Conservation (phyloP, 2,113 vertebrate genomes). For the Thalassoma bifasciatum region DNA sequence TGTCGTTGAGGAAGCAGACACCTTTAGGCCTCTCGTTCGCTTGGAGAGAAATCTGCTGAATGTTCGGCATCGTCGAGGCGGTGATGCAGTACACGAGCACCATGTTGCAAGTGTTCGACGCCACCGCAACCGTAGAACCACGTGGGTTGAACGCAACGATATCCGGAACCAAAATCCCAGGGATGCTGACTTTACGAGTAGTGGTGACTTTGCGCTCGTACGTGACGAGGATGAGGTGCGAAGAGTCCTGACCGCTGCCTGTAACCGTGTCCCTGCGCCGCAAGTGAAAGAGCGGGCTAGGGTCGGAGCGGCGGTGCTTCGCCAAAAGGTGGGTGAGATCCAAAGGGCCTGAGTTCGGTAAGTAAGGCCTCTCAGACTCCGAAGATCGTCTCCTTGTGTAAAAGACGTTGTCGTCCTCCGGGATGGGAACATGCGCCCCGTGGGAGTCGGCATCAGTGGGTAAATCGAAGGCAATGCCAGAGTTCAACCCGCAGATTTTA, state of each 20-base stretch:
- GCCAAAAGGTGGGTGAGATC: conserved; percentile 90
- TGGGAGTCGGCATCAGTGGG: conserved; percentile 71
- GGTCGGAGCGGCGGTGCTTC: conserved; percentile 82
- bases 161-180: conserved; percentile 95
- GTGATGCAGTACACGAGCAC: conserved; percentile 91
- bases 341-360: conserved; percentile 81
- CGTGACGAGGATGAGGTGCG: conserved; percentile 91
- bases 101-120: conserved; percentile 90
- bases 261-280: conserved; percentile 87
- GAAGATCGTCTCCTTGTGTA: conserved; percentile 78
- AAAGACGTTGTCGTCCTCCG: conserved; percentile 72
- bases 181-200: conserved; percentile 90
- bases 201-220: conserved; percentile 90
- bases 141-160: conserved; percentile 89
- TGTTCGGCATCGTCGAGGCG: conserved; percentile 87
- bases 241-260: conserved; percentile 91
- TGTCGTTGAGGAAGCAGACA: conserved; percentile 90
- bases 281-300: conserved; percentile 87
- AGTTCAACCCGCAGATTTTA: conserved; percentile 91
- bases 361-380: conserved; percentile 80
- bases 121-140: conserved; percentile 88
- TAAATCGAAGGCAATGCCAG: conserved; percentile 85
- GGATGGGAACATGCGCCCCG: conserved; percentile 51
- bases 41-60: conserved; percentile 92
- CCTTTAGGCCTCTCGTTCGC: conserved; percentile 93